Base-by-base conservation (phyloP, 2,888 invertebrate species). In the Drosophila algonquin region DNA sequence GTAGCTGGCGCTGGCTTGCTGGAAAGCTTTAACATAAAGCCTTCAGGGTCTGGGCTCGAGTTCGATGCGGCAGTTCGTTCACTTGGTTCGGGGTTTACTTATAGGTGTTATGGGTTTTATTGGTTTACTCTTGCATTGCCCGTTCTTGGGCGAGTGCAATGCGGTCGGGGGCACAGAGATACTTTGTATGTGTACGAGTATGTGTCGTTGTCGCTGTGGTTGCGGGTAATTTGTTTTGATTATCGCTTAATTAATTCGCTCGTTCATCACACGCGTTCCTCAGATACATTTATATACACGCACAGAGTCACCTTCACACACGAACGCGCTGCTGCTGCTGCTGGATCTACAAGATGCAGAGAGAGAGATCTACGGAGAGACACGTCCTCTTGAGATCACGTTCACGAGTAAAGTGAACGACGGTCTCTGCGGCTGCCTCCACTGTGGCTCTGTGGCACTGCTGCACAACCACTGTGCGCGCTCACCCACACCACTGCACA, bases 361-460 rank as follows among this genome's bases (percentile, higher is more conserved):
- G 64, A 61, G 65, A 76, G 76, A 58, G 8, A 16, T 10, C 32
- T 10, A 30, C 55, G 71, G 77, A 78, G 81, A 77, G 70, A 89
- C 89, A 92, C 92, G 92, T 92, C 92, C 89, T 90, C 89, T 89
- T 91, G 89, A 91, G 91, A 92, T 91, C 92, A 92, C 88, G 92
- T 90, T 91, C 87, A 30, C 30, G 30, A 30, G 89, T 90, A 90
- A 91, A 92, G 91, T 92, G 89, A 91, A 90, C 81, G 69, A 52
- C 48, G 52, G 47, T 68, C 27, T 68, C 79, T 70, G 56, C 73
- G 55, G 73, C 76, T 81, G 74, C 63, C 65, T 72, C 77, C 51
- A 57, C 63, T 61, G 52, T 55, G 59, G 60, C 55, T 58, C 55
- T 24, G n/a, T 8, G 18, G 27, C 55, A 18, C 68, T 52, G 60